Conservation (phyloP, 2,113 vertebrate species). For the Limnothrissa miodon region DNA sequence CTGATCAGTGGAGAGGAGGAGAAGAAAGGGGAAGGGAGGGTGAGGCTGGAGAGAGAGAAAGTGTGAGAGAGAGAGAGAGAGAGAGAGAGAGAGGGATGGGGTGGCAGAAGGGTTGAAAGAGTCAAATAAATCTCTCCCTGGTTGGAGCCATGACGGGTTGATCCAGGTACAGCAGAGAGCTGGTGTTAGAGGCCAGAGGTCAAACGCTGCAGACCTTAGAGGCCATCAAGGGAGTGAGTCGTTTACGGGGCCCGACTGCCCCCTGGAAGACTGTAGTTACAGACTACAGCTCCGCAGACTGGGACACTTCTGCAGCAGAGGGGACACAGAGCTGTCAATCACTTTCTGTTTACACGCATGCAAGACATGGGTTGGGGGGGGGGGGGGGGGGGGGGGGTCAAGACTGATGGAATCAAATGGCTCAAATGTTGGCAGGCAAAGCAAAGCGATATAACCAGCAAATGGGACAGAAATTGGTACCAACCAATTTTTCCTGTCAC, state of each 20-base stretch:
- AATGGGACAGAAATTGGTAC: too few relatives aligned
- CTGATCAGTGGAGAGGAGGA: conserved; percentile 27
- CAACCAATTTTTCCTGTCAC: too few relatives aligned
- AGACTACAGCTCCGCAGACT: conserved; percentile 1
- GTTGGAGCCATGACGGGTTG: conserved; percentile 27
- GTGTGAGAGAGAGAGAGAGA: background rate
- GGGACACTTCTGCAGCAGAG: background rate
- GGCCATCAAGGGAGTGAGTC: conserved; percentile 33
- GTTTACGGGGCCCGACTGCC: conserved; percentile 21
- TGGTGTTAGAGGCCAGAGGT: conserved; percentile 39
- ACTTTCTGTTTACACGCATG: background rate
- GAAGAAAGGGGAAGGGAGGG: background rate
- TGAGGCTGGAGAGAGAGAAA: background rate
- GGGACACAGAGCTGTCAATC: background rate
- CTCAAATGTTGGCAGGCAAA: too few relatives aligned
- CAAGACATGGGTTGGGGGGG: too few relatives aligned
- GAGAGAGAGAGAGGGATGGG: background rate
- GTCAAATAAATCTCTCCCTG: conserved; percentile 46
- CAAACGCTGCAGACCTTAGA: conserved; percentile 29
- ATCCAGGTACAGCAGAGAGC: conserved; percentile 28
- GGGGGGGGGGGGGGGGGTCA: too few relatives aligned
- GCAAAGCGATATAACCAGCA: too few relatives aligned
- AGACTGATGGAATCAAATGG: too few relatives aligned
- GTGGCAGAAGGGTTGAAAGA: conserved; percentile 16
- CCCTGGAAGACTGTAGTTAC: conserved; percentile 8